Evolutionary conservation across 2,888 invertebrate genomes (phyloP).

Genomic region (Ochropacha duplaris): DNA sequence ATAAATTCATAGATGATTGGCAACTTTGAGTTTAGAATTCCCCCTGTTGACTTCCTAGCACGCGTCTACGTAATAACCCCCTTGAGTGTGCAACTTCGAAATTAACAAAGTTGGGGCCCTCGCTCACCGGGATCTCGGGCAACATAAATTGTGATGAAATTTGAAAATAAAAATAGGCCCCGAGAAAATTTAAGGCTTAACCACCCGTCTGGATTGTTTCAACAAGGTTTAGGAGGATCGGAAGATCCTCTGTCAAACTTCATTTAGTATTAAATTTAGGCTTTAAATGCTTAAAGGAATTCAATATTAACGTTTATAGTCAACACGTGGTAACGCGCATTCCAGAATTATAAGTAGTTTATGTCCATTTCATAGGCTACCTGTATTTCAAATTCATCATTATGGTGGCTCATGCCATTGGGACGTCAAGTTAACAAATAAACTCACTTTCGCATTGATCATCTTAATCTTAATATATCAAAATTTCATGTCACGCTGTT

Average conservation of each 20-base stretch:
- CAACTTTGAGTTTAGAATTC: slow-evolving; percentile 29
- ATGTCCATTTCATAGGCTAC: too few species aligned
- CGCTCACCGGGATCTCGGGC: slow-evolving; percentile 54
- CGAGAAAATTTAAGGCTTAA: slow-evolving; percentile 41
- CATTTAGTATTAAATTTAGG: neutral
- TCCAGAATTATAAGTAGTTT: too few species aligned
- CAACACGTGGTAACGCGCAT: neutral
- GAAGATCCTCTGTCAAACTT: neutral
- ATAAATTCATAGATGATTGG: slow-evolving; percentile 30
- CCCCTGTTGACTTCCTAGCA: slow-evolving; percentile 32
- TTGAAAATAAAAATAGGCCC: slow-evolving; percentile 68
- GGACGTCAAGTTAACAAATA: too few species aligned
- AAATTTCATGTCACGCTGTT: too few species aligned
- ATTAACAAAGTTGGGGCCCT: slow-evolving; percentile 74
- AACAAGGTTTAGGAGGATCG: slow-evolving; percentile 10
- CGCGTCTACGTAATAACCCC: slow-evolving; percentile 64
- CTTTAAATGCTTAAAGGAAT: neutral
- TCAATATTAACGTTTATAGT: neutral
- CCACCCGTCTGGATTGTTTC: slow-evolving; percentile 36
- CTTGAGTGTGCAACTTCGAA: slow-evolving; percentile 69
- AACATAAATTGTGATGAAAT: slow-evolving; percentile 74
- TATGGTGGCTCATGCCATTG: too few species aligned
- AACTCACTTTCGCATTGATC: too few species aligned
- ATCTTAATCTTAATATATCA: too few species aligned
- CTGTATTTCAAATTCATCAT: too few species aligned